Evolutionary conservation across 2,797 vertebrate genomes (phyloP).

Genomic region (Lacerta agilis): DNA sequence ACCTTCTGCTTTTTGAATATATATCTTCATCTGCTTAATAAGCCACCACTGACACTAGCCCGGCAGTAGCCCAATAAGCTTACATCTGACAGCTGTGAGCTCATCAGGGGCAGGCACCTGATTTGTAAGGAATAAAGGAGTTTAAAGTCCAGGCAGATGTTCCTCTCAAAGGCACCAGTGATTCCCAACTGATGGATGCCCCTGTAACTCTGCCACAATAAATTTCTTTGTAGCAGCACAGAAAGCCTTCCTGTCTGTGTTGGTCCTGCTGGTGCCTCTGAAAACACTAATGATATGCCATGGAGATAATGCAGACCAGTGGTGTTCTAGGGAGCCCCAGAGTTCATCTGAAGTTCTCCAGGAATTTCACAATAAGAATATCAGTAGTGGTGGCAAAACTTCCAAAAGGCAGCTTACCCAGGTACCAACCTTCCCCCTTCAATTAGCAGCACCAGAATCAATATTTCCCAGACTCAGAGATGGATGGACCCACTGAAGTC

Average conservation of each 20-base stretch:
- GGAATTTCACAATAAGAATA: background rate
- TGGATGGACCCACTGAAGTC: too few relatives aligned
- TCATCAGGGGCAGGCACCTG: conserved; percentile 6
- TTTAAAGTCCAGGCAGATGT: conserved; percentile 29
- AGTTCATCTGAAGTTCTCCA: background rate
- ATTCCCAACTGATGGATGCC: conserved; percentile 18
- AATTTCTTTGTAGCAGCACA: background rate
- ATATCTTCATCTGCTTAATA: conserved; percentile 28
- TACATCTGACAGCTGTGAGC: conserved; percentile 25
- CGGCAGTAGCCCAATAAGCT: conserved; percentile 2
- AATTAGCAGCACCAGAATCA: background rate
- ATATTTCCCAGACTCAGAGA: background rate
- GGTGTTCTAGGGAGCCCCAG: background rate
- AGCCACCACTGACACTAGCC: background rate
- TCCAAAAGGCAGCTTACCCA: background rate
- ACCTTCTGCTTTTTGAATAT: conserved; percentile 3
- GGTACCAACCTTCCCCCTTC: background rate
- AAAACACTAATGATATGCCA: background rate
- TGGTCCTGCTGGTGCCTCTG: background rate
- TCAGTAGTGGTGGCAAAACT: background rate
- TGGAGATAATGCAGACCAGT: background rate
- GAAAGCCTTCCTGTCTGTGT: background rate
- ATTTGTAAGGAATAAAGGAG: conserved; percentile 11
- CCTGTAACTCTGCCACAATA: background rate
- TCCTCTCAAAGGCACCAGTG: background rate